phyloP scores from a whole-genome alignment of 2,888 invertebrate species.

The Acrobeloides nanus region DNA sequence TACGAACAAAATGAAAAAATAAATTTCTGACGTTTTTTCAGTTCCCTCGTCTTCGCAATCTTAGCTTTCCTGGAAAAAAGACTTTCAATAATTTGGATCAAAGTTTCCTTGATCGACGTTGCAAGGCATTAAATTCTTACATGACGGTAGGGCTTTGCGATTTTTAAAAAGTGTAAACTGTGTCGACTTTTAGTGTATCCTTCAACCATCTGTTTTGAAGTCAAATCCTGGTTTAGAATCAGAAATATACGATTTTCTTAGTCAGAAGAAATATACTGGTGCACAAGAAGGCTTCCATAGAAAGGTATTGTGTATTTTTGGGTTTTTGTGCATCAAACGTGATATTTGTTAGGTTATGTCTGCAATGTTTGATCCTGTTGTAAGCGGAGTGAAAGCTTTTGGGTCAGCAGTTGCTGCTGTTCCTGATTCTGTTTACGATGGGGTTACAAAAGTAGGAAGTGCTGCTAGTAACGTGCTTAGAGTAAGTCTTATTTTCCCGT shows the following conservation, averaged over 20 bases:
- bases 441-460: constrained; percentile 75
- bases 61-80: constrained; percentile 83
- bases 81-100: constrained; percentile 82
- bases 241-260: constrained; percentile 48
- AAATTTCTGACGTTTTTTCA: constrained; percentile 55
- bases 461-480: constrained; percentile 60
- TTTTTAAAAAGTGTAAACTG: background rate
- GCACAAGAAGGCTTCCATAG: constrained; percentile 29
- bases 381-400: constrained; percentile 71
- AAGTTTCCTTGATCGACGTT: constrained; percentile 72
- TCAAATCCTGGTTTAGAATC: constrained; percentile 63
- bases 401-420: constrained; percentile 73
- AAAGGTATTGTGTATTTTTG: constrained; percentile 22
- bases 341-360: constrained; percentile 57
- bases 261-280: constrained; percentile 42
- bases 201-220: constrained; percentile 56
- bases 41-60: constrained; percentile 71
- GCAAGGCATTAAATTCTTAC: constrained; percentile 70
- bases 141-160: constrained; percentile 59
- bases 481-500: constrained; percentile 3
- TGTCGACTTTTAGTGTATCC: constrained; percentile 9
- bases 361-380: constrained; percentile 69
- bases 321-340: background rate
- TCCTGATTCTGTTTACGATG: constrained; percentile 77
- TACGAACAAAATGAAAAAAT: background rate